Evolutionary conservation across 2,113 vertebrate genomes (phyloP).

Genomic region (Mustela nigripes): DNA sequence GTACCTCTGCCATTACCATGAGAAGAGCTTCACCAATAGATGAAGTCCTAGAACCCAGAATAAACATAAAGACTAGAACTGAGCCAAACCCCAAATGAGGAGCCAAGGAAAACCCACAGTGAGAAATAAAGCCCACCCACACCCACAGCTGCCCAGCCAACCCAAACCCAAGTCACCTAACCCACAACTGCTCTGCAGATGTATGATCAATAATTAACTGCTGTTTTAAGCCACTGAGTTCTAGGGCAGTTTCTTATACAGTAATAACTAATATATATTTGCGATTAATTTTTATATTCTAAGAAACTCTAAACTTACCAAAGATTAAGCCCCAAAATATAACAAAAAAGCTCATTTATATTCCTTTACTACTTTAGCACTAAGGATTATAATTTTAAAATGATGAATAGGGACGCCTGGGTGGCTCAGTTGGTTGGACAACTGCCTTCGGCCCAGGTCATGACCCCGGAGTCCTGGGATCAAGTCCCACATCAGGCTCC

Average conservation of each 20-base stretch:
- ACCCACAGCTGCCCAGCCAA: neutral
- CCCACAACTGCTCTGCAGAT: neutral
- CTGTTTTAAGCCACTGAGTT: neutral
- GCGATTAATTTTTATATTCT: neutral
- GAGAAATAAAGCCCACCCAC: neutral
- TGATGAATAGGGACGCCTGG: no score
- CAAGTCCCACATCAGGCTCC: no score
- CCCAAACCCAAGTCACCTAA: neutral
- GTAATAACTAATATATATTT: neutral
- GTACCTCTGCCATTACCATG: neutral
- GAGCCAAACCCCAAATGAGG: neutral
- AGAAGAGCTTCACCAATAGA: neutral
- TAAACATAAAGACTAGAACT: neutral
- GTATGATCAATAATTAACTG: neutral
- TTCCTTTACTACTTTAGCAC: neutral
- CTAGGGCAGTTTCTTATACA: neutral
- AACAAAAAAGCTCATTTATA: conserved; percentile 12
- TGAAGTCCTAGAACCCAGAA: neutral
- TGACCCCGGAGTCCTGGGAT: no score
- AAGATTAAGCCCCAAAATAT: neutral
- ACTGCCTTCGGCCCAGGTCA: no score
- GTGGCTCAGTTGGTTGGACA: no score
- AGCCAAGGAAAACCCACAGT: neutral
- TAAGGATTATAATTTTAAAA: conserved; percentile 28
- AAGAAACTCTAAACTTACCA: neutral